Base-by-base conservation (phyloP, 2,888 invertebrate species). In the Ophion ventricosus region DNA sequence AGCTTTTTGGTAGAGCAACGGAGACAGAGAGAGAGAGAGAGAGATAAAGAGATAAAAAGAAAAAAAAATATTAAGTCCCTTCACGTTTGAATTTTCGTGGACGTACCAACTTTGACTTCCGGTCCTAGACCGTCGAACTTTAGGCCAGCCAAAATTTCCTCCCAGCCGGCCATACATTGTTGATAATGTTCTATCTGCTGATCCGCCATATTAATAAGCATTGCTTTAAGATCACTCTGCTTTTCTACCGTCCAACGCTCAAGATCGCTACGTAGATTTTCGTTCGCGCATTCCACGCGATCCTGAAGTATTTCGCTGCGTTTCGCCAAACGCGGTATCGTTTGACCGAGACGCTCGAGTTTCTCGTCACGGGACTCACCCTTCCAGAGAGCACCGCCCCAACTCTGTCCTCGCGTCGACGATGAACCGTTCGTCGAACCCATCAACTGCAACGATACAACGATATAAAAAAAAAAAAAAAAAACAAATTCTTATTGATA, bases 241-340 rank as follows among this genome's bases (percentile, higher is more conserved):
- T 96, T 96, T 87, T 95, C 96, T 49, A 93, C 90, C 86, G 96
- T 95, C 96, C 96, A 96, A 80, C 96, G 94, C 74, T 96, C 95
- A 83, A 96, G 92, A 91, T 96, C 96, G 61, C 96, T 95, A 73
- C 95, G 94, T 40, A 96, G 92, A 90, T 96, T 95, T 90, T 96
- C 96, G 90, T 96, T 96, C 0, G 96, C 96, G 89, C 96, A 96
- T 90, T 96, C 96, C 66, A 96, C 93, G 88, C 95, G 95, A 91
- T 96, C 96, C 90, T 95, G 95, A 70, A 94, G 90, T 1, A 93
- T 90, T 89, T 95, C 95, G 0, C 94, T 94, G 76, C 94, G 94
- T 86, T 95, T 95, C 0, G 94, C 92, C 29, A 95, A 88, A 67
- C 94, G 94, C 0, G 95, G 95, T 88, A 95, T 94, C 57, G 91